Percentiles rank a stretch among this genome's conserved stretches.
Evolutionary conservation across 2,113 vertebrate genomes (phyloP).

Genomic region (Boulengeromyrus knoepffleri): DNA sequence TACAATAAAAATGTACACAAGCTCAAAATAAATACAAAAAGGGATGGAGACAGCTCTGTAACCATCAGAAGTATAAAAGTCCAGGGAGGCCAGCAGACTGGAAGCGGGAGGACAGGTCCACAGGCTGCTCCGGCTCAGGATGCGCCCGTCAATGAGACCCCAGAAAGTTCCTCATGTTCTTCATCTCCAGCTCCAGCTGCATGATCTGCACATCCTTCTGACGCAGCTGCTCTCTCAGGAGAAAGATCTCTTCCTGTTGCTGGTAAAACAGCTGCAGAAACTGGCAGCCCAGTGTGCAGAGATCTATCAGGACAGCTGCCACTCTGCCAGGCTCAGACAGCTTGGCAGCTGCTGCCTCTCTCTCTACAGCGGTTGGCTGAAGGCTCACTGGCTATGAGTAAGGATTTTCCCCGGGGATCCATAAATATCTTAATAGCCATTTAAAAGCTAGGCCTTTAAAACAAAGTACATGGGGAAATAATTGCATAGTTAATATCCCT

Average conservation of each 20-base stretch:
- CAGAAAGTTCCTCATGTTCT: slow-evolving; percentile 49
- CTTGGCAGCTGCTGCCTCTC: not conserved
- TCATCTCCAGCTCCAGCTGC: slow-evolving; percentile 71
- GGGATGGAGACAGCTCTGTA: not conserved
- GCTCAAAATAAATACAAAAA: not conserved
- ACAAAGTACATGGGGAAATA: not conserved
- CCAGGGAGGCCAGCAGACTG: slow-evolving; percentile 18
- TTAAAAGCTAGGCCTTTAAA: not conserved
- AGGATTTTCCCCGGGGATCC: not conserved
- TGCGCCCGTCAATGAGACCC: slow-evolving; percentile 40
- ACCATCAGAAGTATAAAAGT: not conserved
- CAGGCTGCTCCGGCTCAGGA: not conserved
- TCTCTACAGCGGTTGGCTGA: not conserved
- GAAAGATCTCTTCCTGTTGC: slow-evolving; percentile 81
- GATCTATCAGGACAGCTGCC: not conserved
- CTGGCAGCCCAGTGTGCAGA: slow-evolving; percentile 47
- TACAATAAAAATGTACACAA: not conserved
- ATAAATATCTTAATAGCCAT: not conserved
- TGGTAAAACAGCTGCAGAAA: slow-evolving; percentile 75
- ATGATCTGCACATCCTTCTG: slow-evolving; percentile 69
- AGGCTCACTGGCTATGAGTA: not conserved
- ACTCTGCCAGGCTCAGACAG: not conserved
- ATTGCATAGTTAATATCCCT: not conserved
- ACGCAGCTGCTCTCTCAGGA: slow-evolving; percentile 63
- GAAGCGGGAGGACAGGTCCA: slow-evolving; percentile 23